These are phyloP conservation scores for Drosophila setifemur DNA, from an alignment of 1,140 invertebrate genomes.

Conservation along the genomic window DNA sequence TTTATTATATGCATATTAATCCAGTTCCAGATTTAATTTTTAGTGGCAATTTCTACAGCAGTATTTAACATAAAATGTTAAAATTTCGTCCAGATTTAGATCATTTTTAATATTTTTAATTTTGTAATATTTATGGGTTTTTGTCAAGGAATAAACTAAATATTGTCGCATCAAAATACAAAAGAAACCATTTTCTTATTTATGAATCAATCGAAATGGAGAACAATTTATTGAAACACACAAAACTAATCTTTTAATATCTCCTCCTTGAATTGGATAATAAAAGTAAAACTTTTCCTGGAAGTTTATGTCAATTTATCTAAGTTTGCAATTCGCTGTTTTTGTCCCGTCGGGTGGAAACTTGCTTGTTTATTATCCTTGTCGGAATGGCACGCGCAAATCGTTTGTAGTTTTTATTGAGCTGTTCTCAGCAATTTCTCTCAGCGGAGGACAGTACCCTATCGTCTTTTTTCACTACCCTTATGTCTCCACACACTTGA, in stretches of 20 bases:
- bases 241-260: slow-evolving; percentile 3
- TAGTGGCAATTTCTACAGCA: too few relatives aligned
- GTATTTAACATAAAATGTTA: too few relatives aligned
- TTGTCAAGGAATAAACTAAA: too few relatives aligned
- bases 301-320: background rate
- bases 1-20: too few relatives aligned
- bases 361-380: slow-evolving; percentile 48
- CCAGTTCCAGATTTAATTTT: too few relatives aligned
- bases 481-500: slow-evolving; percentile 29
- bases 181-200: too few relatives aligned
- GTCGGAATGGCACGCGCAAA: slow-evolving; percentile 51
- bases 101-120: too few relatives aligned
- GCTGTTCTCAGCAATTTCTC: slow-evolving; percentile 48
- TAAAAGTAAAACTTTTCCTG: background rate
- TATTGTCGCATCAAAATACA: too few relatives aligned
- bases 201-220: too few relatives aligned
- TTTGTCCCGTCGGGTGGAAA: slow-evolving; percentile 9
- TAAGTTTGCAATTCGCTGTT: background rate
- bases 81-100: too few relatives aligned
- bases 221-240: background rate
- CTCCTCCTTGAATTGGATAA: background rate
- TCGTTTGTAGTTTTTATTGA: slow-evolving; percentile 60
- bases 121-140: too few relatives aligned
- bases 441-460: background rate
- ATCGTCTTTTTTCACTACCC: background rate